Evolutionary conservation across 2,888 invertebrate genomes (phyloP), one percentile per base, ranked within the genome.

Genomic region (Theretra japonica): DNA sequence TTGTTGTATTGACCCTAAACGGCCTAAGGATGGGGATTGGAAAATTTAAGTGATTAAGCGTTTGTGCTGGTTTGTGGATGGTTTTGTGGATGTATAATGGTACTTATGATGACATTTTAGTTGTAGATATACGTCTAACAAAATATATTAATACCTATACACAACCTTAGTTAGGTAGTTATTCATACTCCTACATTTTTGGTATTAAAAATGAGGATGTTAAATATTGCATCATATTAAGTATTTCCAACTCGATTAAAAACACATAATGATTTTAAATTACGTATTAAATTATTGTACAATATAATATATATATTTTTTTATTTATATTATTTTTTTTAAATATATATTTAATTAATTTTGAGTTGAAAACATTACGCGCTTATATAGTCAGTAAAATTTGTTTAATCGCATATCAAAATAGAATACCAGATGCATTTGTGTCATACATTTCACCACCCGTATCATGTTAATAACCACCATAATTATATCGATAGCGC

Each of bases 1-100:
- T 94, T 94, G 94, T 93, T 93, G 92, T 93, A 93, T 93, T 91
- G 93, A 90, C 89, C 89, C 88, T 83, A 83, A 86, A 88, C 87
- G 87, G 89, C 88, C 89, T 88, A 87, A 85, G 81, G 84, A 85
- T 83, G 81, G 81, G 79, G 77, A 83, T 85, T 82, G 83, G 79
- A 76, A 77, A 80, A 77, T 85, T 80, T 87, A 88, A 88, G 87
- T 87, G 88, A 90, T 93, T 90, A 89, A 53, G 19, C 53, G 53
- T 15, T 88, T 89, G 90, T 84, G 58, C 21, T 70, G 48, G 68
- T 53, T 74, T 73, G 21, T 68, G 69, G 69, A 58, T 57, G 28
- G 21, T 58, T 58, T 56, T 41, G 56, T n/a, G 15, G 41, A 8
- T 33, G 21, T 58, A 41, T 57, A 57, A 57, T 57, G 19, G 57